Percentiles rank a stretch among this genome's conserved stretches.
Evolutionary conservation across 2,888 invertebrate genomes (phyloP).

Genomic region (Drosophila cognata): DNA sequence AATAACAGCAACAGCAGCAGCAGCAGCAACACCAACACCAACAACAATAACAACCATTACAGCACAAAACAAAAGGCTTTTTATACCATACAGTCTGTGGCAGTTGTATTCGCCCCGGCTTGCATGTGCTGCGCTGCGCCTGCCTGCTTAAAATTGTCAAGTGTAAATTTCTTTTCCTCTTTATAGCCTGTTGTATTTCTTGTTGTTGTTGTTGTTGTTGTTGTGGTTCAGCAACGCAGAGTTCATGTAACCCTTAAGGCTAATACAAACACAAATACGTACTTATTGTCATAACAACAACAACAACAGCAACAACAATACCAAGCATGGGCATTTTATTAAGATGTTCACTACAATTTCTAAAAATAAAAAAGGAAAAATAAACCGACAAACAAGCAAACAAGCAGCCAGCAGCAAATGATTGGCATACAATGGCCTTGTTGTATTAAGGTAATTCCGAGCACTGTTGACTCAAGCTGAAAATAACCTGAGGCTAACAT

Average conservation of each 20-base stretch:
- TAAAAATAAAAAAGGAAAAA: constrained; percentile 12
- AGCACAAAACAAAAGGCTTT: constrained; percentile 46
- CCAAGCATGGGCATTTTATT: constrained; percentile 51
- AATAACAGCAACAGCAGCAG: constrained; percentile 42
- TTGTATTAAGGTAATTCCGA: constrained; percentile 11
- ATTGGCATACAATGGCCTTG: neutral
- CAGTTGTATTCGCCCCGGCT: constrained; percentile 19
- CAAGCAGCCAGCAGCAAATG: neutral
- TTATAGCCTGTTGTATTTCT: constrained; percentile 15
- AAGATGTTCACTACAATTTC: constrained; percentile 26
- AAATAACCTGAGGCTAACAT: neutral
- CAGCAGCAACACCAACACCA: constrained; percentile 15
- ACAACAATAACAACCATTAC: constrained; percentile 40
- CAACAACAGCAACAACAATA: constrained; percentile 24
- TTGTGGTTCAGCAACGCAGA: constrained; percentile 39
- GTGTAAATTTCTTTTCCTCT: constrained; percentile 64
- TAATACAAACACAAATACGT: constrained; percentile 56
- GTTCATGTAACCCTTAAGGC: constrained; percentile 62
- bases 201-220: constrained; percentile 30
- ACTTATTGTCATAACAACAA: constrained; percentile 33
- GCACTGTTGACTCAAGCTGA: constrained; percentile 22
- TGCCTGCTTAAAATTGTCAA: constrained; percentile 70
- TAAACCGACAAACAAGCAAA: neutral
- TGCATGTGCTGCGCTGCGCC: constrained; percentile 44
- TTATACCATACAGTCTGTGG: constrained; percentile 27